Conservation (phyloP, 2,797 vertebrate genomes). For the Ptychobarbus kaznakovi region DNA sequence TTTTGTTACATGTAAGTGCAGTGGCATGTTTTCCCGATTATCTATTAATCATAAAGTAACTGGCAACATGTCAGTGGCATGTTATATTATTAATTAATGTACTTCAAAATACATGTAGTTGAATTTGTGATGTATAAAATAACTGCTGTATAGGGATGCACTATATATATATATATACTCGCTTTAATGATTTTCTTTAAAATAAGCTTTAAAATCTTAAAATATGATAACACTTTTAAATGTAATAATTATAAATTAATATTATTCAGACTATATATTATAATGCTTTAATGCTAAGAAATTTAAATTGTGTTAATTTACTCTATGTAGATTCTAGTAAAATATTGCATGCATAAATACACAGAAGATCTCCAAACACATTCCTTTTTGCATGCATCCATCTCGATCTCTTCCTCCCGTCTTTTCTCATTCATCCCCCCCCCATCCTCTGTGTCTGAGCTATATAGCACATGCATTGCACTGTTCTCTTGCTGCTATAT, state of each 20-base stretch:
- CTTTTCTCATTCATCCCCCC: background rate
- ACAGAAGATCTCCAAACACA: background rate
- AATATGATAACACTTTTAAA: background rate
- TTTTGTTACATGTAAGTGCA: background rate
- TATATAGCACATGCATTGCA: slow-evolving; percentile 32
- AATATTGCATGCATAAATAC: background rate
- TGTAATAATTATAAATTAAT: background rate
- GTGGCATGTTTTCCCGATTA: background rate
- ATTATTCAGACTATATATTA: background rate
- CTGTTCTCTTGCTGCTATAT: slow-evolving; percentile 50
- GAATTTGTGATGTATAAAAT: background rate
- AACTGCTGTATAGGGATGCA: background rate
- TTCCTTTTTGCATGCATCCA: background rate
- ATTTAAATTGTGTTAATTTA: background rate
- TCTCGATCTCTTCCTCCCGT: background rate
- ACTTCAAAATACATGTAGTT: background rate
- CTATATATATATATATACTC: background rate
- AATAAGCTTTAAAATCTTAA: background rate
- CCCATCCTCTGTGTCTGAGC: slow-evolving; percentile 4
- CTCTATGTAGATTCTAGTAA: background rate
- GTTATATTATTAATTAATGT: background rate
- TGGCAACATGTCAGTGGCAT: background rate
- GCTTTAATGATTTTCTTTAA: background rate
- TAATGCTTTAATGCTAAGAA: background rate
- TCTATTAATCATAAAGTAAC: background rate